Percentiles rank a stretch among this genome's conserved stretches.
Evolutionary conservation across 2,113 vertebrate genomes (phyloP).

Genomic region (Chinchilla lanigera): DNA sequence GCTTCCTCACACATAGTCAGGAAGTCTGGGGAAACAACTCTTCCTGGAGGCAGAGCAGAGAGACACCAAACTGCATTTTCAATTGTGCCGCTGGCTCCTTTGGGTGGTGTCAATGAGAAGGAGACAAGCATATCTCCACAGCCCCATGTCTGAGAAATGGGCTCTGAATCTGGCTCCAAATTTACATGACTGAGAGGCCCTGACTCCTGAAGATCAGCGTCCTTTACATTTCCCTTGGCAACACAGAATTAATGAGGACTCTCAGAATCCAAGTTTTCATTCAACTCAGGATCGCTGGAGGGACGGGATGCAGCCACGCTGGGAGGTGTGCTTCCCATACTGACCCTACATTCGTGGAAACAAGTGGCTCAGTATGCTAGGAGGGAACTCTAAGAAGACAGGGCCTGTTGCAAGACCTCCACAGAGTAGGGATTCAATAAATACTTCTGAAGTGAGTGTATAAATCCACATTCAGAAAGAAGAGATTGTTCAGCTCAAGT

Average conservation of each 20-base stretch:
- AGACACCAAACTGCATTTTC: not conserved
- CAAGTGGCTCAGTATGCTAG: not conserved
- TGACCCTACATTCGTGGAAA: not conserved
- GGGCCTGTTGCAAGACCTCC: not conserved
- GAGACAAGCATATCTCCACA: not conserved
- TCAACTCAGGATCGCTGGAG: not conserved
- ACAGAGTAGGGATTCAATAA: not conserved
- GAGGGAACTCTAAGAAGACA: not conserved
- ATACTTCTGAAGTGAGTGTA: constrained; percentile 18
- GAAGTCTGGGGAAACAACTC: not conserved
- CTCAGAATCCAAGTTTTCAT: constrained; percentile 37
- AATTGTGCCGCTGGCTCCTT: not conserved
- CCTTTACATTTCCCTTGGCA: not conserved
- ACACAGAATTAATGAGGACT: not conserved
- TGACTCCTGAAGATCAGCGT: not conserved
- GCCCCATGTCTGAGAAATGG: not conserved
- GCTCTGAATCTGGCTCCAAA: not conserved
- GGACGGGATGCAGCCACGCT: not conserved
- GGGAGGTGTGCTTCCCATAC: not conserved
- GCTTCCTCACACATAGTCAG: not conserved
- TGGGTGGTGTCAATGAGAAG: not conserved
- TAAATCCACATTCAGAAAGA: constrained; percentile 26
- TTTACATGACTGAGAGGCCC: not conserved
- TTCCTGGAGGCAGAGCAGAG: not conserved
- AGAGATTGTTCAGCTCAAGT: constrained; percentile 4